Conservation (phyloP, 2,797 vertebrate species). For the Hozukius guyotensis region DNA sequence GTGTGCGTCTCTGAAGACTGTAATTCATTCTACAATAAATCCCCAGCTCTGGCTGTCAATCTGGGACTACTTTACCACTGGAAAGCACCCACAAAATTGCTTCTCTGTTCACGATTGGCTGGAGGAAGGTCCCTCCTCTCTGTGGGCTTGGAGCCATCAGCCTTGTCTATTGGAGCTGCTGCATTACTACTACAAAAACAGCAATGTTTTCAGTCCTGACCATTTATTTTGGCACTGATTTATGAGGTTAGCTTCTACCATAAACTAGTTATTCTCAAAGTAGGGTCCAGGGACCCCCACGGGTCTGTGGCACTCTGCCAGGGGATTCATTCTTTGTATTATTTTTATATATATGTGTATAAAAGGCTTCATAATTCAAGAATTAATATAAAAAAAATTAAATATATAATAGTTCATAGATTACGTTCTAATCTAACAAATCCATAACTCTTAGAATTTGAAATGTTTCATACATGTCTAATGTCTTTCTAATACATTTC, state of each 20-base stretch:
- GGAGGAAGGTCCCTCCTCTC: slow-evolving; percentile 58
- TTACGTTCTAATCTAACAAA: neutral
- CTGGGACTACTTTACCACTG: slow-evolving; percentile 62
- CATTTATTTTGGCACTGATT: slow-evolving; percentile 33
- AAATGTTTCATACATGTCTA: no score
- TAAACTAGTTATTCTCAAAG: neutral
- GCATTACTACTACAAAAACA: slow-evolving; percentile 26
- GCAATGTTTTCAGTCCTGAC: slow-evolving; percentile 7
- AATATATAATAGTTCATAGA: neutral
- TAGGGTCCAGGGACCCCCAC: neutral
- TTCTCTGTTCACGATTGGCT: slow-evolving; percentile 60
- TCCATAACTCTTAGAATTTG: neutral
- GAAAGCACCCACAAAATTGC: slow-evolving; percentile 57
- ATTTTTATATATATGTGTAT: neutral
- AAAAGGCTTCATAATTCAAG: neutral
- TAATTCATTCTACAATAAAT: slow-evolving; percentile 19
- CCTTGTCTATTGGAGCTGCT: slow-evolving; percentile 12
- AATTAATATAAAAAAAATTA: neutral
- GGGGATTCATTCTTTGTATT: neutral
- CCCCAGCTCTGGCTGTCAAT: slow-evolving; percentile 37
- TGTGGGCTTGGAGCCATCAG: slow-evolving; percentile 22
- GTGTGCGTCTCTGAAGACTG: neutral
- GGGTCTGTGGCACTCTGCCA: neutral
- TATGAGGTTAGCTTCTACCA: neutral
- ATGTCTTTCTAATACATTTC: no score